phyloP scores from a whole-genome alignment of 1,140 invertebrate genomes.

The Nomia melanderi region DNA sequence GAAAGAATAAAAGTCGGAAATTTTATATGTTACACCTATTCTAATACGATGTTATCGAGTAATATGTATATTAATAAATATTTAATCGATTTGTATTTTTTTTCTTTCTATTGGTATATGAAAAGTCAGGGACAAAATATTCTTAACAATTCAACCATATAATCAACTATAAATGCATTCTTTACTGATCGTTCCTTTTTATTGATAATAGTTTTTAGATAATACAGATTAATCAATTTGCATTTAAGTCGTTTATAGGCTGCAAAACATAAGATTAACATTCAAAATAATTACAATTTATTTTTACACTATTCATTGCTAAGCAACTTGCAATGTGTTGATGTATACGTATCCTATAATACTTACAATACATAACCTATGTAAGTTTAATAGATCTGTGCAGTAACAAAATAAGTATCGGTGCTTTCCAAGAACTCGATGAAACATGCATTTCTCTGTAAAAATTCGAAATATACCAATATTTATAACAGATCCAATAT shows the following conservation, averaged over 20 bases:
- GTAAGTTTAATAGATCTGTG: too few species aligned
- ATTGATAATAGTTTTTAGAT: too few species aligned
- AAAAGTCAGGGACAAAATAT: too few species aligned
- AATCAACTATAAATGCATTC: too few species aligned
- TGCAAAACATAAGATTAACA: too few species aligned
- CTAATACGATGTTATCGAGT: constrained; percentile 4
- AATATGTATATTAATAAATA: background rate
- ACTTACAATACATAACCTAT: background rate
- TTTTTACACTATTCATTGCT: too few species aligned
- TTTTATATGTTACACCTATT: constrained; percentile 46
- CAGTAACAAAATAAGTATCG: background rate
- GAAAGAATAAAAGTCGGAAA: constrained; percentile 40
- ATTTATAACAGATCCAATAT: background rate
- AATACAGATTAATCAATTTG: too few species aligned
- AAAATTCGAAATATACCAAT: background rate
- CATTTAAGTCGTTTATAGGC: too few species aligned
- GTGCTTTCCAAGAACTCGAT: background rate
- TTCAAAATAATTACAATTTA: too few species aligned
- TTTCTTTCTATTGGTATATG: background rate
- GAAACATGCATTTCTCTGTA: background rate
- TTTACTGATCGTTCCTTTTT: too few species aligned
- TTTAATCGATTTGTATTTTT: background rate
- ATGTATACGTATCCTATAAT: background rate
- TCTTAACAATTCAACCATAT: too few species aligned
- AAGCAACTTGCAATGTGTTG: too few species aligned